Percentiles rank a stretch among this genome's conserved stretches.
Conservation (phyloP, 2,888 invertebrate species). For the Hypsopygia costalis region DNA sequence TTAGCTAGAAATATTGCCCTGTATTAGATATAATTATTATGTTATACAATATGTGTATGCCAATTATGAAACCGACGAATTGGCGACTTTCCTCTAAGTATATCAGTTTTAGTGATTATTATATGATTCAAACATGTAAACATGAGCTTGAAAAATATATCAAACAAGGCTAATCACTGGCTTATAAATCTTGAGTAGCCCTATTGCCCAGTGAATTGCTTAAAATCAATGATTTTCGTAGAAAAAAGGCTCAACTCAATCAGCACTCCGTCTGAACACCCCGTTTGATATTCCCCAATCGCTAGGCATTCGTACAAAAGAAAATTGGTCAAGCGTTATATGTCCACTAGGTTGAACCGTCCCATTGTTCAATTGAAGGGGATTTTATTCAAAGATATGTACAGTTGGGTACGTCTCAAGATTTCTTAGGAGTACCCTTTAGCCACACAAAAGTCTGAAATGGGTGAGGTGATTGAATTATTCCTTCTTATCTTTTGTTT, state of each 20-base stretch:
- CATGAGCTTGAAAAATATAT: neutral
- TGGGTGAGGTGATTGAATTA: constrained; percentile 45
- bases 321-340: constrained; percentile 77
- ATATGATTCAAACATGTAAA: too few relatives aligned
- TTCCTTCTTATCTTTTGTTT: constrained; percentile 36
- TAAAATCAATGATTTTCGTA: constrained; percentile 62
- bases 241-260: constrained; percentile 67
- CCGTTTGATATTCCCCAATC: constrained; percentile 70
- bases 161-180: neutral
- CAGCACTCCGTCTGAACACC: constrained; percentile 50
- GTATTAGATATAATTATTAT: too few relatives aligned
- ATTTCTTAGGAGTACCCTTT: constrained; percentile 47
- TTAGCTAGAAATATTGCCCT: too few relatives aligned
- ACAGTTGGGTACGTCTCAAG: constrained; percentile 49
- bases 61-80: too few relatives aligned
- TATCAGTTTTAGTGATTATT: too few relatives aligned
- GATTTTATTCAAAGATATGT: constrained; percentile 62
- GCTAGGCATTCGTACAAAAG: constrained; percentile 72
- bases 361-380: constrained; percentile 70
- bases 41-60: too few relatives aligned
- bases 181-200: neutral
- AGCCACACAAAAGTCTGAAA: constrained; percentile 46
- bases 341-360: constrained; percentile 67
- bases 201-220: constrained; percentile 54
- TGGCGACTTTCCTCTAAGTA: too few relatives aligned